Evolutionary conservation across 2,797 vertebrate genomes (phyloP).

Genomic region (Artibeus jamaicensis): DNA sequence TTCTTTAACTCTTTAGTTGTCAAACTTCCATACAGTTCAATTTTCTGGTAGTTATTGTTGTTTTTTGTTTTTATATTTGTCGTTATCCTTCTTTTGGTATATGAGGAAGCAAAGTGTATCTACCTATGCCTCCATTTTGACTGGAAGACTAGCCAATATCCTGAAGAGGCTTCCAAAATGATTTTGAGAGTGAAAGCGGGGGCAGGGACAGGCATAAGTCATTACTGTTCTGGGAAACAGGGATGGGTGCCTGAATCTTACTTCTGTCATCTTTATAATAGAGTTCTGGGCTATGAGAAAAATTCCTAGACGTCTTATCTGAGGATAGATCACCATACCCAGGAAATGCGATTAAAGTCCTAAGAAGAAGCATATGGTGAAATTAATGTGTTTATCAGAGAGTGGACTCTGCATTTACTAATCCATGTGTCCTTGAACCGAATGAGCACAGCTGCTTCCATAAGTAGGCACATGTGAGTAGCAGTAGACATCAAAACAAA

Average conservation of each 20-base stretch:
- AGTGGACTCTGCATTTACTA: conserved; percentile 24
- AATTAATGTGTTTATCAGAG: conserved; percentile 53
- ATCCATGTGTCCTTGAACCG: neutral
- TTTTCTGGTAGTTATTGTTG: too few relatives aligned
- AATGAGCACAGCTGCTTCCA: conserved; percentile 41
- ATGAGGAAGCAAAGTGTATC: too few relatives aligned
- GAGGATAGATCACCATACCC: neutral
- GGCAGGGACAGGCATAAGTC: neutral
- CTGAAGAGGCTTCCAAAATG: neutral
- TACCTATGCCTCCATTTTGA: too few relatives aligned
- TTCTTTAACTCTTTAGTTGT: too few relatives aligned
- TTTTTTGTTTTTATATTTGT: too few relatives aligned
- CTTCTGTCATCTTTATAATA: neutral
- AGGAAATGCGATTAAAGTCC: conserved; percentile 57
- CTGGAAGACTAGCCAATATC: too few relatives aligned
- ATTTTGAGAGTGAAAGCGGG: neutral
- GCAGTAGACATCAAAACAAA: conserved; percentile 31
- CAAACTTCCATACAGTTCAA: too few relatives aligned
- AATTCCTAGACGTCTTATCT: conserved; percentile 23
- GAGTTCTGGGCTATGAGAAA: conserved; percentile 2
- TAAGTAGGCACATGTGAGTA: conserved; percentile 25
- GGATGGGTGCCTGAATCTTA: neutral
- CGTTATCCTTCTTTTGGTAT: too few relatives aligned
- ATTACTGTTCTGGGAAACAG: neutral
- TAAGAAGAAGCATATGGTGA: conserved; percentile 47